Conservation (phyloP, 2,797 vertebrate genomes). For the Acanthurus leucopareius region DNA sequence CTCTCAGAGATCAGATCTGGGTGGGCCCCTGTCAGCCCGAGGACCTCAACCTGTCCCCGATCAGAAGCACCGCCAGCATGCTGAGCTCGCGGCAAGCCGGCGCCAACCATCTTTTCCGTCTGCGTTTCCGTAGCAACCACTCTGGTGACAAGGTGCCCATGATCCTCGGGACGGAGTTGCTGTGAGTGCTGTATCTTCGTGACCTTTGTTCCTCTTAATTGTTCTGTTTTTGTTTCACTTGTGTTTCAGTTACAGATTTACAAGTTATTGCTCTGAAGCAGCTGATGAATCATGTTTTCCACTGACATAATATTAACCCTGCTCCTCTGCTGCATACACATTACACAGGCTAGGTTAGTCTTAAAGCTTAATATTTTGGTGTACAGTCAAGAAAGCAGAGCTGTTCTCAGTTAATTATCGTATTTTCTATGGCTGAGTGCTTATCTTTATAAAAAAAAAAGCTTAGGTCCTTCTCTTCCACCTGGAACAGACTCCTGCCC, state of each 20-base stretch:
- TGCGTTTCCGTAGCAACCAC: conserved; percentile 91
- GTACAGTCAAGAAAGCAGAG: neutral
- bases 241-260: conserved; percentile 22
- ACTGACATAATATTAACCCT: neutral
- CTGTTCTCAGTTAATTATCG: neutral
- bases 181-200: conserved; percentile 86
- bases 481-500: conserved; percentile 15
- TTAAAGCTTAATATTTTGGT: neutral
- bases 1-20: conserved; percentile 91
- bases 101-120: conserved; percentile 88
- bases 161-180: conserved; percentile 91
- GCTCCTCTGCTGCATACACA: neutral
- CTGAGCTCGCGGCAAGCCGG: conserved; percentile 87
- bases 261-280: neutral
- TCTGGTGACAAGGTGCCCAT: conserved; percentile 90
- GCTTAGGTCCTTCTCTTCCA: neutral
- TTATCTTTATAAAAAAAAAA: neutral
- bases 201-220: conserved; percentile 24
- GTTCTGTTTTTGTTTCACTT: conserved; percentile 25
- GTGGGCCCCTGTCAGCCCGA: conserved; percentile 88
- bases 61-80: conserved; percentile 84
- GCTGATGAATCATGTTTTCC: conserved; percentile 17
- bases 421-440: neutral
- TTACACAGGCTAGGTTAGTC: neutral
- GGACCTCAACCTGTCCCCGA: conserved; percentile 87